Percentiles rank a stretch among this genome's conserved stretches.
These are phyloP conservation scores for Pogonomyrmex barbatus DNA, from an alignment of 1,140 invertebrate genomes.

Conservation along the genomic window DNA sequence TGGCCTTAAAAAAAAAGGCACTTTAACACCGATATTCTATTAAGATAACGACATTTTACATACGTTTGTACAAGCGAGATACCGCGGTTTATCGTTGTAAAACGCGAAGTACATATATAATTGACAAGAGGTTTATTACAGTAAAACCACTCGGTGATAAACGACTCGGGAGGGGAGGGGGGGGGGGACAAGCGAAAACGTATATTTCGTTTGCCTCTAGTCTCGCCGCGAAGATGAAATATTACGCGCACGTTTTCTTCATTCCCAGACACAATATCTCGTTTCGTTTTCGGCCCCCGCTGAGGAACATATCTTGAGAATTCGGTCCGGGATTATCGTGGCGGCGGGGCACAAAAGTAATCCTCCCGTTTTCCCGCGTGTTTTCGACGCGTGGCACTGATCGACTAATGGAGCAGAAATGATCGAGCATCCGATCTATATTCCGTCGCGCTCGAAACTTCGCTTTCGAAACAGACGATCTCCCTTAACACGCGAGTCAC, in stretches of 20 bases:
- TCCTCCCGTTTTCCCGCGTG: constrained; percentile 15
- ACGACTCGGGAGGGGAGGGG: background rate
- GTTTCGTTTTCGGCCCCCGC: background rate
- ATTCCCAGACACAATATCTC: constrained; percentile 17
- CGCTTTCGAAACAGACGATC: constrained; percentile 31
- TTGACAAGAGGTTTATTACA: constrained; percentile 32
- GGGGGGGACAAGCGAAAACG: background rate
- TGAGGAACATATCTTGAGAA: background rate
- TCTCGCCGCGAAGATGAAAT: background rate
- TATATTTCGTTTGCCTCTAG: constrained; percentile 16
- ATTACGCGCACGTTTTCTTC: constrained; percentile 22
- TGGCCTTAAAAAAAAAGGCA: background rate
- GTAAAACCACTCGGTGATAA: constrained; percentile 26
- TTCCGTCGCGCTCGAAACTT: constrained; percentile 40
- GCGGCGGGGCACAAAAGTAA: constrained; percentile 1
- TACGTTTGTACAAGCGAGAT: background rate
- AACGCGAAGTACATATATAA: constrained; percentile 22
- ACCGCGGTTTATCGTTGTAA: constrained; percentile 33
- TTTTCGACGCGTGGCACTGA: constrained; percentile 39
- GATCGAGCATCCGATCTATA: constrained; percentile 57
- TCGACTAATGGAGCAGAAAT: constrained; percentile 57
- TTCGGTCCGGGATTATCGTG: constrained; percentile 7
- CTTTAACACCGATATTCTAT: constrained; percentile 41
- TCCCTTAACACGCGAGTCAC: constrained; percentile 50
- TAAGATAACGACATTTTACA: constrained; percentile 46